Evolutionary conservation across 2,797 vertebrate species (phyloP).

Genomic region (Eulemur albifrons): DNA sequence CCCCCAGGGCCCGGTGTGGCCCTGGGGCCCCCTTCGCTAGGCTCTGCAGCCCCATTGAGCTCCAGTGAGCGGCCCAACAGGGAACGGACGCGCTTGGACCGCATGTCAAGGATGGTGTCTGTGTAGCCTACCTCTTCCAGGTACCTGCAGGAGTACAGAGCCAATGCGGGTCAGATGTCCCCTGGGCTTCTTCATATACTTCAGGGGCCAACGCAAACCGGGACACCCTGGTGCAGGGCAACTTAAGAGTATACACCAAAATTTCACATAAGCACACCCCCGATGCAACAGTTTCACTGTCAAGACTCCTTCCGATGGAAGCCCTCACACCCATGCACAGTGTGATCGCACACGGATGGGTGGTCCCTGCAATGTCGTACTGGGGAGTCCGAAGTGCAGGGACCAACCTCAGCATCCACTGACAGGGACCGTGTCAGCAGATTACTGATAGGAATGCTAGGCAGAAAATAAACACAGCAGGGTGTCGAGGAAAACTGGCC

Average conservation of each 20-base stretch:
- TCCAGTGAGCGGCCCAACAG: constrained; percentile 91
- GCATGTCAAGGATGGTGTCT: constrained; percentile 94
- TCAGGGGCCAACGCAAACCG: not conserved
- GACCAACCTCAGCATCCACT: not conserved
- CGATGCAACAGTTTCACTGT: not conserved
- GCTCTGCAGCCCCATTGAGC: constrained; percentile 87
- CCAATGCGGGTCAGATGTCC: fast-evolving
- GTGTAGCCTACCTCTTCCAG: constrained; percentile 95
- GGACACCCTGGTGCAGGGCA: not conserved
- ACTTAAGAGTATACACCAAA: not conserved
- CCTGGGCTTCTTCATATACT: fast-evolving
- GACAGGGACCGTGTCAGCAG: not conserved
- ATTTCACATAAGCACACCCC: not conserved
- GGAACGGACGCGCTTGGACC: constrained; percentile 91
- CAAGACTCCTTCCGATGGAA: not conserved
- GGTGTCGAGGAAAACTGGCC: not conserved
- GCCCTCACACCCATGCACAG: not conserved
- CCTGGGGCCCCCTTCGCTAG: constrained; percentile 59
- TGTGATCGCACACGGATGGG: not conserved
- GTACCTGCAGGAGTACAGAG: constrained; percentile 84
- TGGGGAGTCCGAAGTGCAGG: not conserved
- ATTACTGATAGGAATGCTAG: not conserved
- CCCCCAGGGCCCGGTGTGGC: constrained; percentile 62
- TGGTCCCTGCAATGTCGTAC: fast-evolving
- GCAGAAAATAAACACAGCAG: not conserved